Base-by-base conservation (phyloP, 2,113 vertebrate genomes). In the Cercocebus atys region DNA sequence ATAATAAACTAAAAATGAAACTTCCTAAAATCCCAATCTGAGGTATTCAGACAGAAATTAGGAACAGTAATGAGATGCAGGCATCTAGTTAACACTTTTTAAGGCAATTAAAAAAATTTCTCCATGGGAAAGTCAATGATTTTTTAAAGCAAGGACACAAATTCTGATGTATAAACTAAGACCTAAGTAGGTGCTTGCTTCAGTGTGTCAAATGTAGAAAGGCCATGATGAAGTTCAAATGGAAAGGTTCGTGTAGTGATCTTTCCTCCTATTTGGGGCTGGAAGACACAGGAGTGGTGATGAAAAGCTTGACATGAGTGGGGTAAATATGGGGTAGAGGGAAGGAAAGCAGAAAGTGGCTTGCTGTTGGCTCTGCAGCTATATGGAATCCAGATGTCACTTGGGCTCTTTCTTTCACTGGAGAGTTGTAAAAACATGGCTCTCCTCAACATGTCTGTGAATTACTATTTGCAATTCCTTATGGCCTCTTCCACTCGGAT, bases 111-210 rank as follows among this genome's bases (percentile, higher is more conserved):
- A 17, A 93, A 83, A 32, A 25, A 32, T n/a, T 75, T 30, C 23
- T 82, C 55, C n/a, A 14, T 72, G 64, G 32, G 68, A 90, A 88
- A 64, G 23, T 35, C 59, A 43, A 25, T 66, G 18, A 55, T 10
- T 14, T 57, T 84, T 52, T 52, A 97, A 96, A 83, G 93, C 80
- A 96, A 80, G 82, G 90, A 90, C 79, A 97, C 86, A 96, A 93
- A 97, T 94, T 98, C 59, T 97, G 95, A 93, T 95, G 64, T 98
- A 95, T 98, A 98, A 98, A 98, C 98, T 97, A 64, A 97, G 97
- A 98, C 9, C 57, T 20, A 66, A 97, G 95, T 96, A 98, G 93
- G 96, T 97, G 93, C 73, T 98, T 88, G 94, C 95, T 96, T 98
- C 96, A 93, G 91, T 96, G 80, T 97, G 92, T 97, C 97, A 97